Evolutionary conservation across 2,888 invertebrate genomes (phyloP), one percentile per base, ranked within the genome.

Genomic region (Spisula subtruncata): DNA sequence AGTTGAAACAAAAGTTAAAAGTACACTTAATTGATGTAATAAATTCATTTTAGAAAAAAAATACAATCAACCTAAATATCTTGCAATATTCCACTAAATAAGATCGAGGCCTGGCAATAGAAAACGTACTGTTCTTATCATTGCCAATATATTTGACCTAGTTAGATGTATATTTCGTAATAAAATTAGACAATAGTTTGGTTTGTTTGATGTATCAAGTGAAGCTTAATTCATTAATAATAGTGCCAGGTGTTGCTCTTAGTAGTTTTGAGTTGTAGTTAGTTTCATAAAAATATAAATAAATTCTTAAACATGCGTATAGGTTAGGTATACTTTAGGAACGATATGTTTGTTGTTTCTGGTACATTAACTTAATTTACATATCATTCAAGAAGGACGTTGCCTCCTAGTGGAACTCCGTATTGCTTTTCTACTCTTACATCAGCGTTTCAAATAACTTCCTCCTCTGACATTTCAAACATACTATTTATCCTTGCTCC

Each of bases 151-250:
- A 25, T 25, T 20, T 10, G 25, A 66, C 60, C 60, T 66, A 66
- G n/a, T 25, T 66, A 66, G n/a, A 66, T 66, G n/a, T 25, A 66
- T n/a, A 66, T n/a, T 66, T 25, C 25, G 60, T 66, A 66, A 66
- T 66, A 66, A 66, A n/a, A n/a, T 66, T 66, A 66, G 60, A 66
- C 60, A 66, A 66, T 66, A 66, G 60, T n/a, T 66, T 8, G 25
- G n/a, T 66, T 66, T 66, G 60, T 66, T 66, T 66, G 60, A 66
- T 66, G 60, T 66, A n/a, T 25, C n/a, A 10, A 66, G 60, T 66
- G 25, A 66, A n/a, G 60, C 8, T n/a, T 60, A n/a, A 25, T 66
- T 25, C 60, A 66, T 66, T 66, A 66, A 66, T 66, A 25, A 25
- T 6, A 25, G 0, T 10, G 12, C 25, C 60, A 66, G 60, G 25